Evolutionary conservation across 2,797 vertebrate species (phyloP).

Genomic region (Neosalanx taihuensis): DNA sequence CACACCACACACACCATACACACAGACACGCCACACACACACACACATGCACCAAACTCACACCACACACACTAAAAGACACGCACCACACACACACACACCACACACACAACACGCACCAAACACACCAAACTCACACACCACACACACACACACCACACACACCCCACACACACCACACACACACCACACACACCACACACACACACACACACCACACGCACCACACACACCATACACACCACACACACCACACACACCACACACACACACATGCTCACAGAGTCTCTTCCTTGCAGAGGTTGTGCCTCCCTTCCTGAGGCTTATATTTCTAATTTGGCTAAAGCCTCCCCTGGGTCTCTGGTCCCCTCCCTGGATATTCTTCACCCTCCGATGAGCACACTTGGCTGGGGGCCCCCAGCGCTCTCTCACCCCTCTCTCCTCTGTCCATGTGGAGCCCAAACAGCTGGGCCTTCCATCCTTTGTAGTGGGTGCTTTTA

Average conservation of each 20-base stretch:
- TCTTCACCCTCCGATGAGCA: slow-evolving; percentile 54
- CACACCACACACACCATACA: slow-evolving; percentile 3
- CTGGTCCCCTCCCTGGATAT: slow-evolving; percentile 34
- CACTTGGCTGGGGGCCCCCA: slow-evolving; percentile 47
- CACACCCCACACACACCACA: background rate
- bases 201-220: background rate
- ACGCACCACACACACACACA: background rate
- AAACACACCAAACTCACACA: background rate
- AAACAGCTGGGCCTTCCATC: slow-evolving; percentile 48
- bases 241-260: slow-evolving; percentile 16
- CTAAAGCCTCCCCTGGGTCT: slow-evolving; percentile 41
- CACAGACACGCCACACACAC: background rate
- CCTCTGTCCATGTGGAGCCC: slow-evolving; percentile 29
- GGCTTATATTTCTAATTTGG: slow-evolving; percentile 46
- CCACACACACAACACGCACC: background rate
- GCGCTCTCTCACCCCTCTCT: slow-evolving; percentile 20
- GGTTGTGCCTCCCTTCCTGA: slow-evolving; percentile 6
- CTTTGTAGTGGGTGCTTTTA: slow-evolving; percentile 6
- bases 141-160: background rate
- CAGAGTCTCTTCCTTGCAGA: slow-evolving; percentile 7
- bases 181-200: background rate
- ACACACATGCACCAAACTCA: background rate
- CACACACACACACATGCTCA: slow-evolving; percentile 15
- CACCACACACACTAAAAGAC: background rate
- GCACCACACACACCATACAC: slow-evolving; percentile 20